Base-by-base conservation (phyloP, 2,113 vertebrate species). In the Podarcis raffonei region DNA sequence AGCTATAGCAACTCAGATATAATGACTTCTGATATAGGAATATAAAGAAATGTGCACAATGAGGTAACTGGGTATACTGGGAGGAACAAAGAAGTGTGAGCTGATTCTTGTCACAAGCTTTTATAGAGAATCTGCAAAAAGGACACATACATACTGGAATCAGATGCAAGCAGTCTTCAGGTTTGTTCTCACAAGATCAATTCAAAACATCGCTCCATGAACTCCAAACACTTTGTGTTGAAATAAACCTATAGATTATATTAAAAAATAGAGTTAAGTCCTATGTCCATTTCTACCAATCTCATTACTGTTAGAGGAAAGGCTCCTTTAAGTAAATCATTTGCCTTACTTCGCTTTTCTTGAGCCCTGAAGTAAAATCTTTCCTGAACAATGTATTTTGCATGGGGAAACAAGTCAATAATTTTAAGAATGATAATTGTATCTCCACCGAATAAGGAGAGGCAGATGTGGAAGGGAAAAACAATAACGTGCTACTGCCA, bases 371-470 rank as follows among this genome's bases (percentile, higher is more conserved):
- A 69, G 18, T 0, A 79, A 66, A 62, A 37, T 6, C 3, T 22
- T 23, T 89, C 32, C 1, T 75, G 37, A 72, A 80, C 35, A 23
- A 42, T 16, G 3, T 86, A 42, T 90, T 92, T 88, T 81, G 42
- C 30, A 87, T 11, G 27, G 30, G 30, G 5, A 89, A 87, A 89
- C 2, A 87, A 65, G 83, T 65, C 85, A 87, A 11, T 69, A 80
- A 2, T 0, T 90, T 68, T 89, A 89, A 23, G 35, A 92, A 81
- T 87, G 27, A 27, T 90, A 77, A 74, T 90, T 83, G 87, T 71
- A 25, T 83, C 5, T 87, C 16, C 0, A 12, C 66, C 89, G 23
- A 90, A 30, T 42, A 68, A 62, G 25, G 90, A 62, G 83, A 71
- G 35, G 35, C 11, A 37, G 20, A 80, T 6, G 6, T 37, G 9